Evolutionary conservation across 1,140 invertebrate genomes (phyloP).

Genomic region (Archegozetes longisetosus): DNA sequence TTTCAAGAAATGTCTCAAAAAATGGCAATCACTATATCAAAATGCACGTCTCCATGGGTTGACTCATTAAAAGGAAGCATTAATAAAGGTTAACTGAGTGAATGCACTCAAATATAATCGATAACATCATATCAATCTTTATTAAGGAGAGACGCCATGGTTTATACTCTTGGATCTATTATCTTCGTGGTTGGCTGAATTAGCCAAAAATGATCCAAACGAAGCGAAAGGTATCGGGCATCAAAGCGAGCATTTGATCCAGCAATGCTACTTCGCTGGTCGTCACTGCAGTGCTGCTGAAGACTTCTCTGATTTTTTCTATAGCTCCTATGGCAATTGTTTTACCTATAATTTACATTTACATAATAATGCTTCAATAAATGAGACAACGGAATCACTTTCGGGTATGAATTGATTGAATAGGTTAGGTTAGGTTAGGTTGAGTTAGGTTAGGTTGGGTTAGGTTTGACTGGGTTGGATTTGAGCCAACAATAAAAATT

Average conservation of each 20-base stretch:
- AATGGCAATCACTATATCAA: constrained; percentile 6
- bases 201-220: constrained; percentile 5
- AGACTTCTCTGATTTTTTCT: constrained; percentile 14
- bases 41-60: constrained; percentile 16
- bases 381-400: neutral
- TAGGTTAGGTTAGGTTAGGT: neutral
- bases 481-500: too few relatives aligned
- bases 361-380: neutral
- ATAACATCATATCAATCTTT: too few relatives aligned
- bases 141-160: constrained; percentile 18
- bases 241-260: constrained; percentile 10
- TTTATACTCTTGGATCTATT: constrained; percentile 15
- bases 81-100: too few relatives aligned
- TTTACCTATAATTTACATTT: constrained; percentile 17
- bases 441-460: too few relatives aligned
- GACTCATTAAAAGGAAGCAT: constrained; percentile 1
- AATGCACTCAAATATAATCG: too few relatives aligned
- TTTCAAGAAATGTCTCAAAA: constrained; percentile 13
- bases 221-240: constrained; percentile 13
- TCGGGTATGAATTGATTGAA: neutral
- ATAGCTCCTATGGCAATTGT: constrained; percentile 17
- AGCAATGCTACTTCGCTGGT: constrained; percentile 14
- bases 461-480: too few relatives aligned
- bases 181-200: constrained; percentile 15
- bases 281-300: constrained; percentile 1